Evolutionary conservation across 2,797 vertebrate species (phyloP).

Genomic region (Phaenicophaeus curvirostris): DNA sequence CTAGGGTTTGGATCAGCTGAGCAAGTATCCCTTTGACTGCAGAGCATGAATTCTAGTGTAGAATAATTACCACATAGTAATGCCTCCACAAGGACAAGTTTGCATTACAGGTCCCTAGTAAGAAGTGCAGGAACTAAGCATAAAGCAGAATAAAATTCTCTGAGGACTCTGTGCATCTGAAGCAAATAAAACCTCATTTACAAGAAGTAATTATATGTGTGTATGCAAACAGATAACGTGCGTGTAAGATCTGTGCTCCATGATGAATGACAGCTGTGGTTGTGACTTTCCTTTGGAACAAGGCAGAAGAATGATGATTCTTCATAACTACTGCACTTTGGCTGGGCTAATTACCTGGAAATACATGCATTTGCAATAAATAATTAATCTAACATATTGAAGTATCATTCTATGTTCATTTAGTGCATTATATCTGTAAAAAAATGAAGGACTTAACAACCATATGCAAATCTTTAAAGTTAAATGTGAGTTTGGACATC

Average conservation of each 20-base stretch:
- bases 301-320: conserved; percentile 9
- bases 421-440: neutral
- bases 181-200: neutral
- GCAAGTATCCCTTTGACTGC: neutral
- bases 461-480: neutral
- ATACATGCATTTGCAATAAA: conserved; percentile 6
- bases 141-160: neutral
- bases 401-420: neutral
- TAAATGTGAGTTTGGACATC: neutral
- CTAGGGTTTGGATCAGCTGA: neutral
- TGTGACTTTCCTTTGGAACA: neutral
- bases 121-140: neutral
- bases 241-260: neutral
- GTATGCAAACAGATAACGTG: neutral
- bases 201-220: neutral
- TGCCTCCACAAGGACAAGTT: neutral
- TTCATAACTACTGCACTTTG: neutral
- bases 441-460: neutral
- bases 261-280: neutral
- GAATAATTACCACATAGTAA: neutral
- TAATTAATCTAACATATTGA: neutral
- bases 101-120: neutral
- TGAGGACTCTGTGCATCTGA: neutral
- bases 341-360: conserved; percentile 8
- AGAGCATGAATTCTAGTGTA: neutral